These are phyloP conservation scores for Actinia tenebrosa DNA, from an alignment of 64 coral and sea anemone species.

Conservation along the genomic window DNA sequence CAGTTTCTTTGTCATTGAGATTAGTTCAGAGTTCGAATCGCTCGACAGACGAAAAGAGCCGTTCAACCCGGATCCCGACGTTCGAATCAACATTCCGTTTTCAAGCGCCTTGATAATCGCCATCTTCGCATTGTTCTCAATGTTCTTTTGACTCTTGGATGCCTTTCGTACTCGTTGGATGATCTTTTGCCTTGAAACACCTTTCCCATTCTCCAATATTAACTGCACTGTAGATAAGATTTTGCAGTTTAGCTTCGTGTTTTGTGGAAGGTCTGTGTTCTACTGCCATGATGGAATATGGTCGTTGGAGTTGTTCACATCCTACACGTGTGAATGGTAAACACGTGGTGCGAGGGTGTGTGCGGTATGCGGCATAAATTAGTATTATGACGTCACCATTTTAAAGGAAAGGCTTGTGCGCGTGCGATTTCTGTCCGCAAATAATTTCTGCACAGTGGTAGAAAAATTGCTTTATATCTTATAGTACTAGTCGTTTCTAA, in stretches of 20 bases:
- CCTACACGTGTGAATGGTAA: neutral
- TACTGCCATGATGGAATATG: slow-evolving; percentile 14
- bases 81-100: slow-evolving; percentile 54
- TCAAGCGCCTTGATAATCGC: slow-evolving; percentile 46
- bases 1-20: neutral
- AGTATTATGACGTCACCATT: slow-evolving; percentile 11
- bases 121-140: slow-evolving; percentile 33
- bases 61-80: slow-evolving; percentile 67
- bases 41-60: slow-evolving; percentile 46
- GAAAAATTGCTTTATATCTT: no score
- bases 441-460: no score
- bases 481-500: no score
- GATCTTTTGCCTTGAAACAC: slow-evolving; percentile 46
- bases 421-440: no score
- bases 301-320: neutral
- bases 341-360: neutral
- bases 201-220: slow-evolving; percentile 10
- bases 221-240: slow-evolving; percentile 29
- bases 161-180: slow-evolving; percentile 2
- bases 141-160: slow-evolving; percentile 14
- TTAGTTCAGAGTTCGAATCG: neutral
- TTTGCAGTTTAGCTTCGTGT: slow-evolving; percentile 1
- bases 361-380: neutral
- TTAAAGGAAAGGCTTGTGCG: no score
- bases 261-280: slow-evolving; percentile 12